A percentile compares a stretch with the other conserved stretches of the same genome.
Evolutionary conservation across 2,888 invertebrate species (phyloP).

Genomic region (Octonoba sinensis): DNA sequence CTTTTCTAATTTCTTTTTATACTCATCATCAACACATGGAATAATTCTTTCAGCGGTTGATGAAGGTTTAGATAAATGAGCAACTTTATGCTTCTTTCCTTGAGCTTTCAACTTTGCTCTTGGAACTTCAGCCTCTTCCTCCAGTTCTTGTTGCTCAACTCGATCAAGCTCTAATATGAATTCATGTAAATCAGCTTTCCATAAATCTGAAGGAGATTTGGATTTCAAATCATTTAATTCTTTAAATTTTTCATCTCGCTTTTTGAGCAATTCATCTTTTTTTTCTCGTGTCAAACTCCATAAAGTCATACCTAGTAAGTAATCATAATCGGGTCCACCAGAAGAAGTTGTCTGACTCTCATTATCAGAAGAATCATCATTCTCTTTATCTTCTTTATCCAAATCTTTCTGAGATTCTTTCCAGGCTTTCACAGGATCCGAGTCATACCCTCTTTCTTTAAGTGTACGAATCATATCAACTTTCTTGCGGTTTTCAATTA

Average conservation of each 20-base stretch:
- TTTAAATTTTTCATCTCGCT: conserved; percentile 78
- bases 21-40: conserved; percentile 70
- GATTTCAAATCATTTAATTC: conserved; percentile 48
- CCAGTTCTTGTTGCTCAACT: conserved; percentile 55
- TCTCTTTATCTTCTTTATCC: conserved; percentile 70
- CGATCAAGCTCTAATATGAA: conserved; percentile 71
- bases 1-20: conserved; percentile 69
- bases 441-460: conserved; percentile 78
- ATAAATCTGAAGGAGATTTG: conserved; percentile 84
- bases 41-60: conserved; percentile 70
- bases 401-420: conserved; percentile 71
- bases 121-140: conserved; percentile 41
- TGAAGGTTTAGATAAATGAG: conserved; percentile 74
- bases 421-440: conserved; percentile 81
- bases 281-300: conserved; percentile 94
- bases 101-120: conserved; percentile 68
- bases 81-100: conserved; percentile 69
- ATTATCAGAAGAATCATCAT: conserved; percentile 77
- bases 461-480: conserved; percentile 90
- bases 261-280: conserved; percentile 89
- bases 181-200: conserved; percentile 88
- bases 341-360: conserved; percentile 66
- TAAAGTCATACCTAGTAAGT: conserved; percentile 94
- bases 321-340: conserved; percentile 82
- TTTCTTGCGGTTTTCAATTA: conserved; percentile 76